Percentiles rank a stretch among this genome's conserved stretches.
phyloP scores from a whole-genome alignment of 2,888 invertebrate genomes.

The Hydropsyche betteni region DNA sequence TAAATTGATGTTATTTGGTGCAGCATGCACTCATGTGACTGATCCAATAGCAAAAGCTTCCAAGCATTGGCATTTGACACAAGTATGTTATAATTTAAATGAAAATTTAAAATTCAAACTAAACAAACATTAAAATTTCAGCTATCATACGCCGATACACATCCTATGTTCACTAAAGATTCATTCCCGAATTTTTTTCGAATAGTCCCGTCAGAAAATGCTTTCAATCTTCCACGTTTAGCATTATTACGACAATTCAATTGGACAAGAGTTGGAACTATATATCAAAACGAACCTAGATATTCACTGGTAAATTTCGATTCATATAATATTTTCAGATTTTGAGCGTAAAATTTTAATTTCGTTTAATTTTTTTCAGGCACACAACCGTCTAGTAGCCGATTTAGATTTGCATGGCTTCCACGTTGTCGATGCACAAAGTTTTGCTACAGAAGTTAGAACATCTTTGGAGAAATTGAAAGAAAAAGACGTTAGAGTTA shows the following conservation, averaged over 20 bases:
- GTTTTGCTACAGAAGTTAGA: slow-evolving; percentile 89
- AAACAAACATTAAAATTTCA: slow-evolving; percentile 59
- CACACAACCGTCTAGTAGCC: slow-evolving; percentile 87
- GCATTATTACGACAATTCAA: slow-evolving; percentile 90
- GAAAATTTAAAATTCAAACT: background rate
- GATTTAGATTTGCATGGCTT: slow-evolving; percentile 84
- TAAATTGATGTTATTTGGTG: slow-evolving; percentile 95
- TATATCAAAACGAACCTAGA: slow-evolving; percentile 95
- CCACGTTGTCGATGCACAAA: slow-evolving; percentile 87
- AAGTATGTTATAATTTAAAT: slow-evolving; percentile 65
- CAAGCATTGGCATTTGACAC: slow-evolving; percentile 96
- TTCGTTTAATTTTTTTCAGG: slow-evolving; percentile 63
- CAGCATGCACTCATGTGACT: slow-evolving; percentile 95
- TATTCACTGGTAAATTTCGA: slow-evolving; percentile 80
- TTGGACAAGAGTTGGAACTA: slow-evolving; percentile 97
- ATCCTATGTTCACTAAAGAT: slow-evolving; percentile 94
- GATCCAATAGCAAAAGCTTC: slow-evolving; percentile 97
- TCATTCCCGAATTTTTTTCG: slow-evolving; percentile 97
- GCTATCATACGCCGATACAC: slow-evolving; percentile 96
- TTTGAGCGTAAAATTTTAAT: slow-evolving; percentile 14
- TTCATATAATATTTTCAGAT: slow-evolving; percentile 3
- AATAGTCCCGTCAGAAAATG: slow-evolving; percentile 95
- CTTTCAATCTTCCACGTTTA: slow-evolving; percentile 92
- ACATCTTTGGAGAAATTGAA: slow-evolving; percentile 82
- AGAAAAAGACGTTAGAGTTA: slow-evolving; percentile 92